Evolutionary conservation across 2,113 vertebrate species (phyloP).

Genomic region (Takifugu bimaculatus): DNA sequence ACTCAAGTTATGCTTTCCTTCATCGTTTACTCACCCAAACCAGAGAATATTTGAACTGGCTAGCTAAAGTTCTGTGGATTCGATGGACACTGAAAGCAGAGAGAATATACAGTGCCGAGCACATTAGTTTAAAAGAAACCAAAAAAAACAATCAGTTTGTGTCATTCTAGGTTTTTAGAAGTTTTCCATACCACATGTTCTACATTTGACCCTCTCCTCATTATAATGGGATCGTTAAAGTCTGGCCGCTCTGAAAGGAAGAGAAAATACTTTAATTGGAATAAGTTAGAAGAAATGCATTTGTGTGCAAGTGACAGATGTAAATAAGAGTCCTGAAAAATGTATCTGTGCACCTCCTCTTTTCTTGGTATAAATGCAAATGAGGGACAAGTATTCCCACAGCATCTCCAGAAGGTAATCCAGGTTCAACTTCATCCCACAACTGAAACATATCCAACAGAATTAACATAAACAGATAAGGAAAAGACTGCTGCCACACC

Average conservation of each 20-base stretch:
- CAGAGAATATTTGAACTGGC: slow-evolving; percentile 97
- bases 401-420: slow-evolving; percentile 92
- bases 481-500: neutral
- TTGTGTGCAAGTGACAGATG: neutral
- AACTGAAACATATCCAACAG: slow-evolving; percentile 67
- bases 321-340: too few species aligned
- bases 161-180: too few species aligned
- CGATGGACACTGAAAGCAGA: slow-evolving; percentile 86
- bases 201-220: slow-evolving; percentile 89
- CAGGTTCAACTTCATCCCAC: slow-evolving; percentile 97
- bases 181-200: slow-evolving; percentile 88
- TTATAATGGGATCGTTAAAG: slow-evolving; percentile 93
- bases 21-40: slow-evolving; percentile 88
- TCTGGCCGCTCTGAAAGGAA: slow-evolving; percentile 86
- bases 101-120: neutral
- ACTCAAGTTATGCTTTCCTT: too few species aligned
- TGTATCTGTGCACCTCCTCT: slow-evolving; percentile 81
- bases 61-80: slow-evolving; percentile 91
- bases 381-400: slow-evolving; percentile 95
- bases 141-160: too few species aligned
- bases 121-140: neutral
- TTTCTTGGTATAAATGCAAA: slow-evolving; percentile 98
- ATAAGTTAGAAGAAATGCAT: neutral
- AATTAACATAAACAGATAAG: neutral
- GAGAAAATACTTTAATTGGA: neutral